Base-by-base conservation (phyloP, 2,113 vertebrate species). In the Hyperopisus bebe region DNA sequence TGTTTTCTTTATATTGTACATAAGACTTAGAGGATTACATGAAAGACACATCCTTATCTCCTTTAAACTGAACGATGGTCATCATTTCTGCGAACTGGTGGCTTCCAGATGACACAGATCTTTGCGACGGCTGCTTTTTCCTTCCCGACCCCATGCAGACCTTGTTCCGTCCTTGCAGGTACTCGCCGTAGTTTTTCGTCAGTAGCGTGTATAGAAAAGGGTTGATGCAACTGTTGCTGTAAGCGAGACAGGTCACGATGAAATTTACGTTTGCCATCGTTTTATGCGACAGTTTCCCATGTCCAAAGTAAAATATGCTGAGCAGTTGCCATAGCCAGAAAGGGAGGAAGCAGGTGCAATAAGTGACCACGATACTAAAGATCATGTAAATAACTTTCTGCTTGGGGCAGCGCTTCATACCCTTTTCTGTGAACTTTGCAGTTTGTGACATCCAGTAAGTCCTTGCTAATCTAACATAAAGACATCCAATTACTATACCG, bases 221-320 rank as follows among this genome's bases (percentile, higher is more conserved):
- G 51, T 94, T 94, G 86, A 93, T 91, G 53, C 93, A 93, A 82
- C 93, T 94, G 90, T 93, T 94, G 90, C 93, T 91, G 86, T 94
- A 94, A 3, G 92, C 92, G 82, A 94, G 87, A 74, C 92, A 94
- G 1, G 93, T 94, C 47, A 93, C 93, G 5, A 92, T 87, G 51
- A 93, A 91, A 88, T 94, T 94, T 3, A 93, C 42, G 19, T 88
- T 92, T 31, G 92, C 89, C 87, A 89, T 90, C 1, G 93, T 93
- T 47, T 62, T 91, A 55, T 90, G 89, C 21, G 91, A 92, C 15
- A 92, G 80, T 9, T 83, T 88, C 6, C 83, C 70, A 58, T 88
- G 88, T 70, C 90, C 90, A 35, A 91, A 91, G 84, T 91, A 92
- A 87, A 92, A 93, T 15, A 94, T 92, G 44, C 89, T 92, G 10